Percentiles rank a stretch among this genome's conserved stretches.
These are phyloP conservation scores for Crambe crambe DNA, from an alignment of 37 sponge, comb jelly and placozoan species.

Conservation along the genomic window DNA sequence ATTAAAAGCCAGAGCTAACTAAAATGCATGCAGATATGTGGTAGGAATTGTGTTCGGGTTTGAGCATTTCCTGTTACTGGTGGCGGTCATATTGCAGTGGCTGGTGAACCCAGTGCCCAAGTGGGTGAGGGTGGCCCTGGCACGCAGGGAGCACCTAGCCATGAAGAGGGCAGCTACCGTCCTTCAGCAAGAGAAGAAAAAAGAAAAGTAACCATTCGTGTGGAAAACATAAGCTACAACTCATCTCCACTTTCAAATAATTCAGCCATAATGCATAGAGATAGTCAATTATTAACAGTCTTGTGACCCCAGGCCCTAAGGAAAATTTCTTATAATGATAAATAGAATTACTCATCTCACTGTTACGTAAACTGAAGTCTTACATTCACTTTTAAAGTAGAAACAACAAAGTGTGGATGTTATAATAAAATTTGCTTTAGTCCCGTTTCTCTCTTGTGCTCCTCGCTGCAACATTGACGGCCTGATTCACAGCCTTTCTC, in stretches of 20 bases:
- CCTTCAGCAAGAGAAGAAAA: neutral
- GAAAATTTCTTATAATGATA: too few relatives aligned
- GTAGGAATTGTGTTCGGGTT: slow-evolving; percentile 53
- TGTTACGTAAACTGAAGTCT: too few relatives aligned
- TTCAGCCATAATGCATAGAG: neutral
- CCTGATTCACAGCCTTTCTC: slow-evolving; percentile 63
- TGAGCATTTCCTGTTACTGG: slow-evolving; percentile 69
- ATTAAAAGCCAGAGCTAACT: neutral
- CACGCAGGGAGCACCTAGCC: slow-evolving; percentile 35
- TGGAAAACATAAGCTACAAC: too few relatives aligned
- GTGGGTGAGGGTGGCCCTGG: slow-evolving; percentile 56
- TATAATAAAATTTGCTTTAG: too few relatives aligned
- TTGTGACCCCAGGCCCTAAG: too few relatives aligned
- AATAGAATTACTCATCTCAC: too few relatives aligned
- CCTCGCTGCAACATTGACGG: slow-evolving; percentile 55
- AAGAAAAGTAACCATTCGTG: neutral
- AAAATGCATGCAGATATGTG: slow-evolving; percentile 42
- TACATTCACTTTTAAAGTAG: too few relatives aligned
- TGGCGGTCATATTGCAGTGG: slow-evolving; percentile 51
- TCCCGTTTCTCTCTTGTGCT: slow-evolving; percentile 18
- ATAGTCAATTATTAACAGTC: neutral
- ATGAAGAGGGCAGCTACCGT: slow-evolving; percentile 2
- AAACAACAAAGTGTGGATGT: neutral
- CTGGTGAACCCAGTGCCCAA: slow-evolving; percentile 41
- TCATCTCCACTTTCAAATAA: neutral